Evolutionary conservation across 2,888 invertebrate species (phyloP).

Genomic region (Ganaspis brasiliensis): DNA sequence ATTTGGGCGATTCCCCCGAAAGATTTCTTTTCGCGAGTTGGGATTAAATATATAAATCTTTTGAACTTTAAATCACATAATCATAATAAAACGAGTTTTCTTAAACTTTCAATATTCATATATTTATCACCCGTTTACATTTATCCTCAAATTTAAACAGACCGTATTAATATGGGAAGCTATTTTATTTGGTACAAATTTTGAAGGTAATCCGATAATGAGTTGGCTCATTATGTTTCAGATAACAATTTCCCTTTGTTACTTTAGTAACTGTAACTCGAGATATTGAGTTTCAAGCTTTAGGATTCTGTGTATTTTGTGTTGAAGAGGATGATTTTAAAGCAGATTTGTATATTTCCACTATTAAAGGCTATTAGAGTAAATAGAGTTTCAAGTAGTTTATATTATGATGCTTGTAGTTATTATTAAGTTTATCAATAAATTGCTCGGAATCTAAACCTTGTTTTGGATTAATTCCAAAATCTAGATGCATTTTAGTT

Average conservation of each 20-base stretch:
- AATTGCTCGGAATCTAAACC: too few relatives aligned
- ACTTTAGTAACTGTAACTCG: background rate
- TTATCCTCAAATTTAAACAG: too few relatives aligned
- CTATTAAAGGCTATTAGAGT: conserved; percentile 10
- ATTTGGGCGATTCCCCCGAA: too few relatives aligned
- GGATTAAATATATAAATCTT: too few relatives aligned
- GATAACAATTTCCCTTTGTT: conserved; percentile 3
- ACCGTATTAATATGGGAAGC: background rate
- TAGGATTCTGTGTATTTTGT: background rate
- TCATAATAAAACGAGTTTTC: too few relatives aligned
- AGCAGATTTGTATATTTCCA: conserved; percentile 1
- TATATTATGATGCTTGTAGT: background rate
- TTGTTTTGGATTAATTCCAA: background rate
- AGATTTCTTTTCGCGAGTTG: too few relatives aligned
- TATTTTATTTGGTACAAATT: background rate
- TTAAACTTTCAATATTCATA: too few relatives aligned
- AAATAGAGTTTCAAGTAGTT: conserved; percentile 4
- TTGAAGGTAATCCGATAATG: background rate
- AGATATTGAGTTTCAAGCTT: conserved; percentile 7
- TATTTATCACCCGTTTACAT: too few relatives aligned
- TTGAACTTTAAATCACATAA: too few relatives aligned
- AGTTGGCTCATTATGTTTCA: background rate
- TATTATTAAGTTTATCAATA: background rate
- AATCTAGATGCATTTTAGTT: too few relatives aligned
- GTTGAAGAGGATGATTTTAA: background rate